A percentile compares a stretch with the other conserved stretches of the same genome.
Evolutionary conservation across 2,113 vertebrate species (phyloP).

Genomic region (Carettochelys insculpta): DNA sequence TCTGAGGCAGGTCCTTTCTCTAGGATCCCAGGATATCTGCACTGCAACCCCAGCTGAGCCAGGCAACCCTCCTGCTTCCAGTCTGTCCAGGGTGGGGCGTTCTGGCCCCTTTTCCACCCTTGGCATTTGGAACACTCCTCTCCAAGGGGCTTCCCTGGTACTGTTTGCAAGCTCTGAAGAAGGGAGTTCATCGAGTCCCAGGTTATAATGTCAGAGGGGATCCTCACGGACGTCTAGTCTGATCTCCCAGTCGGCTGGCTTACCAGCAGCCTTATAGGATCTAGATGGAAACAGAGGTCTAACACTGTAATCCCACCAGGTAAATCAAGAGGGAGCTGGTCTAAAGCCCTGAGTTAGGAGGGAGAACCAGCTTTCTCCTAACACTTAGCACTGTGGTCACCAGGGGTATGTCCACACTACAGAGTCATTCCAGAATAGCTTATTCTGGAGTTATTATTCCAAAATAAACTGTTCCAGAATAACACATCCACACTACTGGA

Average conservation of each 20-base stretch:
- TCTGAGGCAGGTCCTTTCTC: not conserved
- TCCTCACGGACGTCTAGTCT: not conserved
- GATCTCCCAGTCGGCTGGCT: not conserved
- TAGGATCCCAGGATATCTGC: not conserved
- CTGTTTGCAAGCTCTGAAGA: not conserved
- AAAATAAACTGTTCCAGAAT: too few species aligned
- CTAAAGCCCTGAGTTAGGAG: not conserved
- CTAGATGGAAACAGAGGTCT: accelerated
- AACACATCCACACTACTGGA: too few species aligned
- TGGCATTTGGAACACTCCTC: not conserved
- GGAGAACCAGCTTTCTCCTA: not conserved
- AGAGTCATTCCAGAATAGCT: too few species aligned
- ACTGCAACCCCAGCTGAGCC: not conserved
- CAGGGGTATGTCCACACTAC: too few species aligned
- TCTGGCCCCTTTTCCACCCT: not conserved
- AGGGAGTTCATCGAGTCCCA: not conserved
- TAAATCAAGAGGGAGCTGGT: accelerated
- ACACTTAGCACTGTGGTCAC: not conserved
- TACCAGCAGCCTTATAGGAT: not conserved
- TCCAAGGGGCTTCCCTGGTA: not conserved
- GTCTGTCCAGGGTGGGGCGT: accelerated
- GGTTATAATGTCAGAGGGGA: not conserved
- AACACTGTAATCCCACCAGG: not conserved
- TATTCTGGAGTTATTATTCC: too few species aligned
- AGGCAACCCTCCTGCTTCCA: not conserved